phyloP scores from a whole-genome alignment of 2,113 vertebrate genomes.

The Arenaria interpres region DNA sequence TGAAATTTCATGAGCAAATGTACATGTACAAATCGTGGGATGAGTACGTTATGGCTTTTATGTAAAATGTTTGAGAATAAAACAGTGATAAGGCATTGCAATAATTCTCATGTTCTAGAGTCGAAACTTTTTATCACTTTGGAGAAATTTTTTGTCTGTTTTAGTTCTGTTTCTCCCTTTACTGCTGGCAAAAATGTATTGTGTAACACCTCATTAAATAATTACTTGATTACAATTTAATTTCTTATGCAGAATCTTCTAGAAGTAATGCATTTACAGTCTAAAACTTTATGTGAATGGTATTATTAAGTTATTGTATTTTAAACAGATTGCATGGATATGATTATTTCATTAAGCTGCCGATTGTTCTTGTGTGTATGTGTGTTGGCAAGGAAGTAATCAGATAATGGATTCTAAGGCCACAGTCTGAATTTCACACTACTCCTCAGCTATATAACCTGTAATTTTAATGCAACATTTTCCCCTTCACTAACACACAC shows the following conservation, averaged over 20 bases:
- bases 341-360: conserved; percentile 58
- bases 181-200: not conserved
- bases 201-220: conserved; percentile 40
- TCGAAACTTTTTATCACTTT: not conserved
- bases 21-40: not conserved
- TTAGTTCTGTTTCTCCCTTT: not conserved
- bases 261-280: not conserved
- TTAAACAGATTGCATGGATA: conserved; percentile 25
- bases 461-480: conserved; percentile 32
- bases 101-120: not conserved
- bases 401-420: conserved; percentile 19
- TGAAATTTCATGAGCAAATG: not conserved
- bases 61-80: not conserved
- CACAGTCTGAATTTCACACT: not conserved
- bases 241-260: conserved; percentile 18
- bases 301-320: conserved; percentile 40
- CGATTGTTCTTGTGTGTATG: conserved; percentile 9
- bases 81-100: not conserved
- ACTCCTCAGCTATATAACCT: conserved; percentile 14
- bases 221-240: conserved; percentile 51
- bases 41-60: not conserved
- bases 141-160: not conserved
- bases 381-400: conserved; percentile 46
- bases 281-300: not conserved
- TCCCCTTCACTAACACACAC: not conserved